phyloP scores from a whole-genome alignment of 2,797 vertebrate species.

The Ceryle rudis region DNA sequence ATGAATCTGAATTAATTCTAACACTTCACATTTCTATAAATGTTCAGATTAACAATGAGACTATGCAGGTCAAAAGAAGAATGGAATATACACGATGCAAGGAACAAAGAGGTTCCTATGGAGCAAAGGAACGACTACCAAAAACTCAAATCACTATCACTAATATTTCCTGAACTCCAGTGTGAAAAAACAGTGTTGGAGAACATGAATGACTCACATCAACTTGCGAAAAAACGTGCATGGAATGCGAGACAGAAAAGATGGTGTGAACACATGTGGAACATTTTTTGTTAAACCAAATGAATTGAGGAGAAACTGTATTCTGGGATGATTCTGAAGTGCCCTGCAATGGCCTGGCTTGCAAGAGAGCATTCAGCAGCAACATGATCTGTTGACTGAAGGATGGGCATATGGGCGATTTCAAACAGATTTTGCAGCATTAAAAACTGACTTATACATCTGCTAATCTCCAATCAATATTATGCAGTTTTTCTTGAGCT shows the following conservation, averaged over 20 bases:
- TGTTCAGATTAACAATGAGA: not conserved
- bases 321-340: not conserved
- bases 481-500: not conserved
- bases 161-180: not conserved
- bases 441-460: not conserved
- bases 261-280: not conserved
- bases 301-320: not conserved
- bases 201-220: not conserved
- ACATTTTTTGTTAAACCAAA: not conserved
- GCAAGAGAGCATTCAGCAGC: not conserved
- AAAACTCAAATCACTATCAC: not conserved
- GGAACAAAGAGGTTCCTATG: not conserved
- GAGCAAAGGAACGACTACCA: not conserved
- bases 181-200: not conserved
- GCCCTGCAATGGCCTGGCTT: not conserved
- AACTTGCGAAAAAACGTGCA: not conserved
- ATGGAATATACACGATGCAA: rapidly evolving
- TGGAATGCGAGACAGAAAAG: not conserved
- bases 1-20: not conserved
- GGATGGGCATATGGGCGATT: not conserved
- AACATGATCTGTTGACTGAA: not conserved
- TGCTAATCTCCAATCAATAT: not conserved
- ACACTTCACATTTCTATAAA: not conserved
- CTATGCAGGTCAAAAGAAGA: not conserved
- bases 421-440: not conserved